Evolutionary conservation across 2,113 vertebrate genomes (phyloP), one percentile per base, ranked within the genome.

Genomic region (Gila orcuttii): DNA sequence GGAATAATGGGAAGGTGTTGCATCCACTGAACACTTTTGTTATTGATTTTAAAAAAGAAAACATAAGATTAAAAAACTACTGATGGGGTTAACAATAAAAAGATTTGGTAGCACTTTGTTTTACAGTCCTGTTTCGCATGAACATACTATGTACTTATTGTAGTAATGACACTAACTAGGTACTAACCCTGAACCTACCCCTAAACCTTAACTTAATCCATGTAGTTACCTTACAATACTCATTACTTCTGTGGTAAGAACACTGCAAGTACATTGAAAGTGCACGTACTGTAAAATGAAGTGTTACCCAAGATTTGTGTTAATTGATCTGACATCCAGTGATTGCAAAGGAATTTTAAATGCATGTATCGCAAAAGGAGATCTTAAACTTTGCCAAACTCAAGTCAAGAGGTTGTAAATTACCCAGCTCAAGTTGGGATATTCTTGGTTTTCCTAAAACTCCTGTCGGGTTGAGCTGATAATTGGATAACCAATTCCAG

Each of bases 401-500:
- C 3, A 15, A 52, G 25, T 28, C n/a, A 76, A 55, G 9, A 42
- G 33, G 36, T 42, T 39, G 68, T 42, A 9, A 69, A 36, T 69
- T 21, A 36, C 31, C 13, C 4, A 77, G 75, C 13, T 55, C 47
- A 77, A 55, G 45, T 31, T 8, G 15, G 5, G 17, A 28, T 77
- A 45, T 47, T 47, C 42, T 59, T 79, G 52, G 31, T 59, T 36
- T 79, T 23, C 17, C 52, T 59, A 23, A 79, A 57, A 79, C 31
- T 33, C 23, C 31, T 7, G 23, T n/a, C 57, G 7, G 36, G 12
- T 42, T 79, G 57, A 62, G 57, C 33, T 17, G 23, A 62, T 62
- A 60, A 79, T 62, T 62, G 57, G 3, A 60, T 79, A 62, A 79
- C 57, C 47, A 59, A 28, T 79, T 47, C 39, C 60, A 47, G 17